These are phyloP conservation scores for Hypotaenidia philippensis DNA, from an alignment of 2,797 vertebrate species.

Conservation along the genomic window DNA sequence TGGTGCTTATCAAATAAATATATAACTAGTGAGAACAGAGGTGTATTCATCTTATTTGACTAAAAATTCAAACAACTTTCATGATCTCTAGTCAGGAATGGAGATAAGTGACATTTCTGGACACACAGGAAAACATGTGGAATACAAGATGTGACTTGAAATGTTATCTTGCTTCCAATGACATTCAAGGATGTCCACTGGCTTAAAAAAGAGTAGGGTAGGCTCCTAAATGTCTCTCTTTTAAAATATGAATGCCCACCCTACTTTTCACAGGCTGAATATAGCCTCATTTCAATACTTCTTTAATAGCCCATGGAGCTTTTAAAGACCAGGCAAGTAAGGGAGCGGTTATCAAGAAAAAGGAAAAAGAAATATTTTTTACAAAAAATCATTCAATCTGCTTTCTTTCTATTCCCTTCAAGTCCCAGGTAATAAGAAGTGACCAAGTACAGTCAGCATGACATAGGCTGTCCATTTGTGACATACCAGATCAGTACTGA, in stretches of 20 bases:
- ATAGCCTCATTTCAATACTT: neutral
- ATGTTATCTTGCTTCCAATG: neutral
- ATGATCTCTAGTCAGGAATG: neutral
- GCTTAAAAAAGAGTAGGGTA: neutral
- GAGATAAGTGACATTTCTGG: neutral
- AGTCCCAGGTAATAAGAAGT: neutral
- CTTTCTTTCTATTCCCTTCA: neutral
- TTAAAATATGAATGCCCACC: neutral
- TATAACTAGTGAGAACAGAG: neutral
- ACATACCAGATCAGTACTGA: neutral
- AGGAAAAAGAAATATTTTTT: no score
- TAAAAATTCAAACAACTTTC: neutral
- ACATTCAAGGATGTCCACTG: neutral
- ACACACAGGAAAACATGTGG: neutral
- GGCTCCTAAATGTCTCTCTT: constrained; percentile 24
- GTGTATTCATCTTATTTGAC: neutral
- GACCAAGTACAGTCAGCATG: neutral
- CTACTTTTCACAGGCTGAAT: neutral
- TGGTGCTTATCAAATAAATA: neutral
- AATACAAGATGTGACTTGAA: constrained; percentile 4
- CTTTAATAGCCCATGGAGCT: neutral
- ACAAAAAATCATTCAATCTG: neutral
- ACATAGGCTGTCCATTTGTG: neutral
- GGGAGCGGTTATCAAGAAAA: neutral
- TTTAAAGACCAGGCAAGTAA: neutral